These are phyloP conservation scores for Achlya flavicornis DNA, from an alignment of 2,888 invertebrate species.

Conservation along the genomic window DNA sequence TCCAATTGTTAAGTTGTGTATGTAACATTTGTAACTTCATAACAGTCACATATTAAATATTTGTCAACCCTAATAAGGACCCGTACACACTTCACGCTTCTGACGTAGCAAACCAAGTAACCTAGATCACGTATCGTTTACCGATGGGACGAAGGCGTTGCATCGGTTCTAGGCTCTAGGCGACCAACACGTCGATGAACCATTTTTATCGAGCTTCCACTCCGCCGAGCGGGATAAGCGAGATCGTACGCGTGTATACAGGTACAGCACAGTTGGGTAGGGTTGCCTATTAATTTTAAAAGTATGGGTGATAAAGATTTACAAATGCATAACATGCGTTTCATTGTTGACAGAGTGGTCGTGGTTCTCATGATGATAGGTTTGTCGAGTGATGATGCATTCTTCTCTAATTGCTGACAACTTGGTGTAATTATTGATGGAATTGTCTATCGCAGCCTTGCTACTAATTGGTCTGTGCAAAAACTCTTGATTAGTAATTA, in stretches of 20 bases:
- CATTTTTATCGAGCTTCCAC: constrained; percentile 63
- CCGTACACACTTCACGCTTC: neutral
- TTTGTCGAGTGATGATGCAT: too few relatives aligned
- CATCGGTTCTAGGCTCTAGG: constrained; percentile 18
- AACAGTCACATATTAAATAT: neutral
- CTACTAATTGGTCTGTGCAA: too few relatives aligned
- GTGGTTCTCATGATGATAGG: too few relatives aligned
- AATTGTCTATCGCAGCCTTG: too few relatives aligned
- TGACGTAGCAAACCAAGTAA: neutral
- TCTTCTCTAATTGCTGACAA: too few relatives aligned
- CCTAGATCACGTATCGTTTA: neutral
- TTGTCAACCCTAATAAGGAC: neutral
- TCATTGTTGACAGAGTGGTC: too few relatives aligned
- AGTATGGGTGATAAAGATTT: too few relatives aligned
- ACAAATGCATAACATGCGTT: too few relatives aligned
- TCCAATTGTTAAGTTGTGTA: too few relatives aligned
- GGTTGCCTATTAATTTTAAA: constrained; percentile 27
- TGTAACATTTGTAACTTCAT: neutral
- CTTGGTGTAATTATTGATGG: too few relatives aligned
- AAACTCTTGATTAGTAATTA: too few relatives aligned
- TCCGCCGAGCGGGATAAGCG: constrained; percentile 44
- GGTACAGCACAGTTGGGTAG: constrained; percentile 28
- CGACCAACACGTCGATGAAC: constrained; percentile 34
- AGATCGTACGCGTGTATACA: constrained; percentile 27
- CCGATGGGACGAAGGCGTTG: neutral